Conservation (phyloP, 2,113 vertebrate genomes). For the Bubo scandiacus region DNA sequence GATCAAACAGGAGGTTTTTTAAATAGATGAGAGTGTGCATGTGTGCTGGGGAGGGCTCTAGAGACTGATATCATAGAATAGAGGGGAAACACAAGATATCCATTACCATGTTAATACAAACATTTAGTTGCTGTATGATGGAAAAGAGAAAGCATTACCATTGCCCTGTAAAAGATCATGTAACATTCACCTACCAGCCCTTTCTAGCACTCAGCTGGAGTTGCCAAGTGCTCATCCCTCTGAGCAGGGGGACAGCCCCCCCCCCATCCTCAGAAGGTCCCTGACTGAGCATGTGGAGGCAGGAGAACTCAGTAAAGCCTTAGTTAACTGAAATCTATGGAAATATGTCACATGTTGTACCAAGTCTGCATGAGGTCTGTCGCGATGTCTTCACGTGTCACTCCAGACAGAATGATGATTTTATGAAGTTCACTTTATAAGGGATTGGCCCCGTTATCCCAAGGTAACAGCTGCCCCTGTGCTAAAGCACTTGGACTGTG, state of each 20-base stretch:
- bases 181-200: neutral
- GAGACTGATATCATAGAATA: neutral
- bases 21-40: neutral
- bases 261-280: neutral
- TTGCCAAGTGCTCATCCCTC: neutral
- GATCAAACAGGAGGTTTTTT: neutral
- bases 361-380: neutral
- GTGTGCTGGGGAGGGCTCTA: neutral
- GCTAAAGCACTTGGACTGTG: neutral
- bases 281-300: neutral
- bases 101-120: neutral
- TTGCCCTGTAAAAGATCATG: neutral
- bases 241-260: accelerated
- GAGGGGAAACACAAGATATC: neutral
- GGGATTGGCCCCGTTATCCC: neutral
- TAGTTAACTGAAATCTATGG: neutral
- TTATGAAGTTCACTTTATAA: neutral
- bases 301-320: neutral
- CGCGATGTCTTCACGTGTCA: neutral
- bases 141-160: neutral
- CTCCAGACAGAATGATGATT: neutral
- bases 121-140: neutral
- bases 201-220: neutral
- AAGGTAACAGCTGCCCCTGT: neutral
- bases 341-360: neutral